These are phyloP conservation scores for Sycophila texana DNA, from an alignment of 2,888 invertebrate species.

Conservation along the genomic window DNA sequence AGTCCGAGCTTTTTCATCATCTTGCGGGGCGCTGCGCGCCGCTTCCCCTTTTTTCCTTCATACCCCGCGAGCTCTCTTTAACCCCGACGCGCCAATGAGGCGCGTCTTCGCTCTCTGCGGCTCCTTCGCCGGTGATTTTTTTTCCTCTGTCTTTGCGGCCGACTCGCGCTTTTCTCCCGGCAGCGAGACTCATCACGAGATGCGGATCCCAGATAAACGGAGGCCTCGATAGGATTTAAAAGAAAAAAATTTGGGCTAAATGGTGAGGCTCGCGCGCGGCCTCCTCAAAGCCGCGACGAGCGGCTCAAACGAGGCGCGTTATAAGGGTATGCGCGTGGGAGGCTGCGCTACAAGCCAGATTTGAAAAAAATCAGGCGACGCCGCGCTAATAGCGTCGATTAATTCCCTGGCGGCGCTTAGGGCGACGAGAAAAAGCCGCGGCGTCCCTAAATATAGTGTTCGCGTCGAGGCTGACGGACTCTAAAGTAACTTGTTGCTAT, in stretches of 20 bases:
- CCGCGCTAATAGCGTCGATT: constrained; percentile 31
- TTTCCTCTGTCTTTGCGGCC: constrained; percentile 7
- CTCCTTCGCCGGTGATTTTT: neutral
- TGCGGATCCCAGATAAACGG: too few relatives aligned
- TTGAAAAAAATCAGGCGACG: constrained; percentile 18
- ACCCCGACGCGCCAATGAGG: neutral
- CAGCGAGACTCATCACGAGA: too few relatives aligned
- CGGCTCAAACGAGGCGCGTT: too few relatives aligned
- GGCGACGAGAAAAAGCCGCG: neutral
- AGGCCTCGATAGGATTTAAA: too few relatives aligned
- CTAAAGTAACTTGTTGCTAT: constrained; percentile 39
- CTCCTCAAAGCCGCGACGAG: too few relatives aligned
- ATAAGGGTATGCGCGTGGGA: neutral
- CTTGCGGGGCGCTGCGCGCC: neutral
- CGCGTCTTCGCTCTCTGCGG: neutral
- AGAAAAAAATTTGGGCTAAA: too few relatives aligned
- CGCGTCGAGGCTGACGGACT: constrained; percentile 4
- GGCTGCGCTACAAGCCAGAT: neutral
- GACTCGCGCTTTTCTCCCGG: neutral
- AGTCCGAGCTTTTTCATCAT: constrained; percentile 37
- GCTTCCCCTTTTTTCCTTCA: neutral
- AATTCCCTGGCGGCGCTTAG: constrained; percentile 23
- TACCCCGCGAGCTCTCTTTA: constrained; percentile 9
- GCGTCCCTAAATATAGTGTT: constrained; percentile 30
- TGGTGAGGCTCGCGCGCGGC: too few relatives aligned